These are phyloP conservation scores for Bombus superbus DNA, from an alignment of 1,140 invertebrate species.

Conservation along the genomic window DNA sequence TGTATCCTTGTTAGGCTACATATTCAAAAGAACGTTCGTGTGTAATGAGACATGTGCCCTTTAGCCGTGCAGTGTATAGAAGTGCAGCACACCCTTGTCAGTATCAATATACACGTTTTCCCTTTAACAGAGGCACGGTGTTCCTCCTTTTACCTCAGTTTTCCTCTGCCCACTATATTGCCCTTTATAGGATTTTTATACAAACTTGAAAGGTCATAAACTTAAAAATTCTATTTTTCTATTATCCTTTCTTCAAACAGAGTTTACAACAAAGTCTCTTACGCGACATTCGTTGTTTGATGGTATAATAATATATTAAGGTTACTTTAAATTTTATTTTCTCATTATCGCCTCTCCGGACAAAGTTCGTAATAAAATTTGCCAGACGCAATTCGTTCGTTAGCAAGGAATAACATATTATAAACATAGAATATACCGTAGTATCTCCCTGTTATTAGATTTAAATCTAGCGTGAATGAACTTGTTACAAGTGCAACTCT, in stretches of 20 bases:
- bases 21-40: slow-evolving; percentile 25
- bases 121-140: not conserved
- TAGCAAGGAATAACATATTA: not conserved
- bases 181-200: not conserved
- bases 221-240: not conserved
- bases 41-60: slow-evolving; percentile 32
- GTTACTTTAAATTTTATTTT: not conserved
- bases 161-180: not conserved
- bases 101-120: slow-evolving; percentile 1
- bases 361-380: too few relatives aligned
- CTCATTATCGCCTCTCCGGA: too few relatives aligned
- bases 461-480: slow-evolving; percentile 14
- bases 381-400: not conserved
- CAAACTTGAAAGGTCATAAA: not conserved
- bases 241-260: not conserved
- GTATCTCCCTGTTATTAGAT: not conserved
- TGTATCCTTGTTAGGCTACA: not conserved
- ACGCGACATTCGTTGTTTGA: too few relatives aligned
- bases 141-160: slow-evolving; percentile 1
- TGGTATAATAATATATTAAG: not conserved
- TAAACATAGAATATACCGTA: too few relatives aligned
- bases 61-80: slow-evolving; percentile 1
- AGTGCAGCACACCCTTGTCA: slow-evolving; percentile 16
- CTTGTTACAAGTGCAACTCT: slow-evolving; percentile 2
- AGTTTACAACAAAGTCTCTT: not conserved